phyloP scores from a whole-genome alignment of 2,797 vertebrate species.

The Morus bassanus region DNA sequence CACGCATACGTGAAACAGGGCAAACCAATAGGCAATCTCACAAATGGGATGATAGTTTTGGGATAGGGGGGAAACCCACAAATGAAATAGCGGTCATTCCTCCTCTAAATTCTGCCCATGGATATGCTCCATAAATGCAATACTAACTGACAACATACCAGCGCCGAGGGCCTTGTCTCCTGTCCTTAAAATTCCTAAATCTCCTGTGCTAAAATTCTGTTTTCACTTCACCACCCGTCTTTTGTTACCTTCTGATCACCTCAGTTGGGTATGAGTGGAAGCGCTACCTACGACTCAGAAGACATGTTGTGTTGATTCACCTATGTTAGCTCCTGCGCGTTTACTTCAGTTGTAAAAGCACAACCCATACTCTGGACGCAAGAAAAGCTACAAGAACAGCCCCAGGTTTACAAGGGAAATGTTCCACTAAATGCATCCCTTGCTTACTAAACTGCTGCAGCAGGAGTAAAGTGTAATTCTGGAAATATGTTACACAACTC shows the following conservation, averaged over 20 bases:
- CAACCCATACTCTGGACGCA: rapidly evolving
- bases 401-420: rapidly evolving
- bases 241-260: no score
- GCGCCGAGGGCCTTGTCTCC: background rate
- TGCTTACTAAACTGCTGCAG: background rate
- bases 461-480: background rate
- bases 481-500: background rate
- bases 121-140: rapidly evolving
- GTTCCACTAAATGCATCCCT: background rate
- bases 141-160: no score
- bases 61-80: background rate
- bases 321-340: rapidly evolving
- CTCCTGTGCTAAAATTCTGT: background rate
- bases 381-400: background rate
- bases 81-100: rapidly evolving
- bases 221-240: no score
- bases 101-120: background rate
- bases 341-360: background rate
- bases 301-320: background rate
- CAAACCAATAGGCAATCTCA: background rate
- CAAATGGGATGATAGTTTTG: rapidly evolving
- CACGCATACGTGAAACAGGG: rapidly evolving
- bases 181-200: background rate
- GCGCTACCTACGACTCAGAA: background rate
- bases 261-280: background rate